phyloP scores from a whole-genome alignment of 2,888 invertebrate genomes.

The Ctena decussata region DNA sequence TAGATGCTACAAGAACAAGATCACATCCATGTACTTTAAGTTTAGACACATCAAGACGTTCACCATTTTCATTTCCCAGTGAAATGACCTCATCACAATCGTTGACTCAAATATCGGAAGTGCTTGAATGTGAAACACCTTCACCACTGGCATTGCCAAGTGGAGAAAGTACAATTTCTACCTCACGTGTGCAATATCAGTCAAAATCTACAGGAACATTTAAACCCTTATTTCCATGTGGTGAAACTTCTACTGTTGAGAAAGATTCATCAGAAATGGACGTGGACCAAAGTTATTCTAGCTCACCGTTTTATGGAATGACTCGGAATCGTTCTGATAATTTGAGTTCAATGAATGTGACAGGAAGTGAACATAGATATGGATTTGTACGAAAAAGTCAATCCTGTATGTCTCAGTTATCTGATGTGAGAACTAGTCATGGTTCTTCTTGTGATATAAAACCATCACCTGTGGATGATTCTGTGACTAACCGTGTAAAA shows the following conservation, averaged over 20 bases:
- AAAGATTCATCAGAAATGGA: neutral
- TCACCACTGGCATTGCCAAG: constrained; percentile 17
- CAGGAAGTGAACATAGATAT: neutral
- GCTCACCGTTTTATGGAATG: neutral
- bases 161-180: constrained; percentile 18
- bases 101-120: constrained; percentile 55
- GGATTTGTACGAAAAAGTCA: constrained; percentile 1
- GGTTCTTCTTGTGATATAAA: neutral
- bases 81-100: constrained; percentile 44
- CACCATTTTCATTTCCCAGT: constrained; percentile 37
- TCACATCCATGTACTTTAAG: constrained; percentile 48
- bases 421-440: neutral
- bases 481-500: neutral
- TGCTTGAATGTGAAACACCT: constrained; percentile 34
- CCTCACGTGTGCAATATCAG: constrained; percentile 7
- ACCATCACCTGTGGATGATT: neutral
- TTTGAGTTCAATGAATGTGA: neutral
- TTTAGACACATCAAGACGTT: constrained; percentile 33
- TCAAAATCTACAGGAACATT: constrained; percentile 25
- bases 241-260: constrained; percentile 50
- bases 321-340: neutral
- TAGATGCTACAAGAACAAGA: constrained; percentile 35
- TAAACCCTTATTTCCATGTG: constrained; percentile 60
- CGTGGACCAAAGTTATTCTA: constrained; percentile 2
- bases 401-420: neutral